phyloP scores from a whole-genome alignment of 2,797 vertebrate genomes.

The Tinamus major region DNA sequence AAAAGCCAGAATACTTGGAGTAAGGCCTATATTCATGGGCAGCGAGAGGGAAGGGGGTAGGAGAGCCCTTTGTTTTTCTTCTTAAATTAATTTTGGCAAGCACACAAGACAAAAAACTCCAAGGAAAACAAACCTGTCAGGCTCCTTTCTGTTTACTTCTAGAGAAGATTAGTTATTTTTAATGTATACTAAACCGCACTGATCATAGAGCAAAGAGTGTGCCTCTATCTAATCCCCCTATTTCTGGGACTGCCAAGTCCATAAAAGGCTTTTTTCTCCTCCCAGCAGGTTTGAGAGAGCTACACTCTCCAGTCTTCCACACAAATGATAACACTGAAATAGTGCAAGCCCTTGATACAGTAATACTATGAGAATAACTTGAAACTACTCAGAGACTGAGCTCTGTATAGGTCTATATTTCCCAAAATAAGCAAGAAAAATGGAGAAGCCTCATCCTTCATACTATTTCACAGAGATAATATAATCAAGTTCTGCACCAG shows the following conservation, averaged over 20 bases:
- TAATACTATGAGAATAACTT: neutral
- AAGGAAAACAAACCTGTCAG: neutral
- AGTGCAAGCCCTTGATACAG: neutral
- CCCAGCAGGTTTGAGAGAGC: neutral
- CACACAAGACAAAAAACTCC: neutral
- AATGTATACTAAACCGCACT: neutral
- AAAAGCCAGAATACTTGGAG: neutral
- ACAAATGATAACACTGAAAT: neutral
- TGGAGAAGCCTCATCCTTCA: neutral
- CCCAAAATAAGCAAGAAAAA: neutral
- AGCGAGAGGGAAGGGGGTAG: no score
- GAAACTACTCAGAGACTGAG: neutral
- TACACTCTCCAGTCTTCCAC: neutral
- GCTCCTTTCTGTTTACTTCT: neutral
- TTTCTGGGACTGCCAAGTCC: neutral
- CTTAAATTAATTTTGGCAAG: neutral
- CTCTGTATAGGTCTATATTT: neutral
- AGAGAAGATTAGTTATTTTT: neutral
- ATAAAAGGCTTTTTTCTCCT: neutral
- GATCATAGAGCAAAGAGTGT: neutral
- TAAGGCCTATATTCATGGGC: neutral
- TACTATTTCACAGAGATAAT: neutral
- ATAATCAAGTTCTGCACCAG: neutral
- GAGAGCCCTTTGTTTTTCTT: neutral
- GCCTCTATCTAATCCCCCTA: neutral